These are phyloP conservation scores for Tetrao urogallus DNA, from an alignment of 2,113 vertebrate genomes.

Conservation along the genomic window DNA sequence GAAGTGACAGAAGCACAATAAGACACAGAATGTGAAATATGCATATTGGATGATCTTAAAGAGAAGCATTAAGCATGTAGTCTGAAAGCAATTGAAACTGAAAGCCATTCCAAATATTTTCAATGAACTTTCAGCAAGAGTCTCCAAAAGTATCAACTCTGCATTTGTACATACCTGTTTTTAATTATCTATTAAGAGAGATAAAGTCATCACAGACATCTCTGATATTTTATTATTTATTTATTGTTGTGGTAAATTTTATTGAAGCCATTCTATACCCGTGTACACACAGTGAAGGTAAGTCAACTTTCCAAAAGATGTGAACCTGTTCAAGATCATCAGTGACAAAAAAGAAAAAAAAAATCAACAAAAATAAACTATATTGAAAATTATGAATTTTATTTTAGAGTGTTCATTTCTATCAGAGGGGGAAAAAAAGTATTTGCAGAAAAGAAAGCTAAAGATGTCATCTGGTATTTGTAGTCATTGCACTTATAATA, in stretches of 20 bases:
- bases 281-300: not conserved
- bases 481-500: not conserved
- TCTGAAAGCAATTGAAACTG: not conserved
- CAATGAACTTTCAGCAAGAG: not conserved
- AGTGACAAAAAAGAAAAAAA: not conserved
- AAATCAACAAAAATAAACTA: accelerated
- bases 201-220: not conserved
- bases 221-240: not conserved
- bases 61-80: not conserved
- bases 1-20: not conserved
- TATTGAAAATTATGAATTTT: not conserved
- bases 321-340: not conserved
- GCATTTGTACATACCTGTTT: not conserved
- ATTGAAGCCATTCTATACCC: not conserved
- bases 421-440: not conserved
- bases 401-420: not conserved
- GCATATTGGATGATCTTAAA: not conserved
- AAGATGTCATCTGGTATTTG: not conserved
- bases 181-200: not conserved
- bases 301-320: not conserved
- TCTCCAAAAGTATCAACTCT: not conserved
- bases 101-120: not conserved
- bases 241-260: not conserved
- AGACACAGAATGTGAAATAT: not conserved
- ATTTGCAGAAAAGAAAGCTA: not conserved